Evolutionary conservation across 2,888 invertebrate species (phyloP).

Genomic region (Chalcosyrphus nemorum): DNA sequence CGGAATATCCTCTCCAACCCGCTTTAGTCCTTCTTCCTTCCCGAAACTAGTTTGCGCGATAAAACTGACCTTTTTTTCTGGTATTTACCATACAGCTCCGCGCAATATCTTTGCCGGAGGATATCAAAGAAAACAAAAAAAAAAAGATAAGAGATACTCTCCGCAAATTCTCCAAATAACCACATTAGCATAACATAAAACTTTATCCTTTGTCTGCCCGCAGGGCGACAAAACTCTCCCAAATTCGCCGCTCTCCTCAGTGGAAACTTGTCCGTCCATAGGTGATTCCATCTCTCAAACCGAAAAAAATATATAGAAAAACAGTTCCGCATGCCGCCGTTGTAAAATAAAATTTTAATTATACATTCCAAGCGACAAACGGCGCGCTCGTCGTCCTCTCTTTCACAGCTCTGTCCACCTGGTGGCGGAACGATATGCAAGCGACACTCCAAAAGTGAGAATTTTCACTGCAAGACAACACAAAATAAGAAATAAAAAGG

Average conservation of each 20-base stretch:
- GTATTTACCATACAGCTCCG: not conserved
- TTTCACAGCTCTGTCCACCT: not conserved
- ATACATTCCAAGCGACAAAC: slow-evolving; percentile 53
- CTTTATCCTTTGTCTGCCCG: slow-evolving; percentile 54
- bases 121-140: not conserved
- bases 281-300: slow-evolving; percentile 18
- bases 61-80: slow-evolving; percentile 64
- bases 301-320: not conserved
- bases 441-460: slow-evolving; percentile 54
- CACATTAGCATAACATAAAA: slow-evolving; percentile 68
- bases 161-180: slow-evolving; percentile 59
- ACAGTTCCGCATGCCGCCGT: slow-evolving; percentile 3
- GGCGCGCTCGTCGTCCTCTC: not conserved
- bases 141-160: slow-evolving; percentile 8
- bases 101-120: slow-evolving; percentile 29
- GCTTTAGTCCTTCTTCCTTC: not conserved
- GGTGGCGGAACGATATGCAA: slow-evolving; percentile 19
- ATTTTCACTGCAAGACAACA: slow-evolving; percentile 12
- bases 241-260: not conserved
- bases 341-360: slow-evolving; percentile 63
- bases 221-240: slow-evolving; percentile 17
- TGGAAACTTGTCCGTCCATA: slow-evolving; percentile 30
- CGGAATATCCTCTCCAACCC: not conserved
- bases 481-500: not conserved
- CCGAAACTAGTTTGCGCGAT: slow-evolving; percentile 53